A percentile compares a stretch with the other conserved stretches of the same genome.
phyloP scores from a whole-genome alignment of 1,140 invertebrate genomes.

The Helicoverpa armigera region DNA sequence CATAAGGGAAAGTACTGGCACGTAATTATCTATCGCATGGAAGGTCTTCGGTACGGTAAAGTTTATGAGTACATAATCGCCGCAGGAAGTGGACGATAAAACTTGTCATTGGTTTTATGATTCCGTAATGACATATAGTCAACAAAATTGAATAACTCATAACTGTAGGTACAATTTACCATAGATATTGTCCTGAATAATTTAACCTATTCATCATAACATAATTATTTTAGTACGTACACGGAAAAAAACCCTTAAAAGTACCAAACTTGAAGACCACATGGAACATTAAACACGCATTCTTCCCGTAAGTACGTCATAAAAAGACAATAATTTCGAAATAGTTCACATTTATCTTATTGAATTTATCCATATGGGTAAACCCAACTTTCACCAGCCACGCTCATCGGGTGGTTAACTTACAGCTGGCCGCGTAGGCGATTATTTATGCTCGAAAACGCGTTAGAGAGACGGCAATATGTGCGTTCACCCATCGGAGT shows the following conservation, averaged over 20 bases:
- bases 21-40: constrained; percentile 29
- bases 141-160: too few species aligned
- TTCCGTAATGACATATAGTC: neutral
- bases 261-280: neutral
- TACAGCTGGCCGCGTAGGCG: constrained; percentile 19
- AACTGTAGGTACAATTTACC: too few species aligned
- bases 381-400: constrained; percentile 24
- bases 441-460: constrained; percentile 25
- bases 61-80: constrained; percentile 5
- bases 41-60: constrained; percentile 8
- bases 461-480: constrained; percentile 6
- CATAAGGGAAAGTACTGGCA: constrained; percentile 12
- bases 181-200: too few species aligned
- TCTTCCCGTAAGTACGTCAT: neutral
- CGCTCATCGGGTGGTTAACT: constrained; percentile 16
- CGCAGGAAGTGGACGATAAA: constrained; percentile 16
- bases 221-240: too few species aligned
- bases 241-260: too few species aligned
- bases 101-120: constrained; percentile 4
- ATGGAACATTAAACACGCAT: neutral
- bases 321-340: too few species aligned
- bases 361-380: neutral
- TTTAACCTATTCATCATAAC: too few species aligned
- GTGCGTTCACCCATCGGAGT: neutral
- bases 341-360: too few species aligned